These are phyloP conservation scores for Lepidocyrtoides sp. DNA, from an alignment of 2,888 invertebrate species.

Conservation along the genomic window DNA sequence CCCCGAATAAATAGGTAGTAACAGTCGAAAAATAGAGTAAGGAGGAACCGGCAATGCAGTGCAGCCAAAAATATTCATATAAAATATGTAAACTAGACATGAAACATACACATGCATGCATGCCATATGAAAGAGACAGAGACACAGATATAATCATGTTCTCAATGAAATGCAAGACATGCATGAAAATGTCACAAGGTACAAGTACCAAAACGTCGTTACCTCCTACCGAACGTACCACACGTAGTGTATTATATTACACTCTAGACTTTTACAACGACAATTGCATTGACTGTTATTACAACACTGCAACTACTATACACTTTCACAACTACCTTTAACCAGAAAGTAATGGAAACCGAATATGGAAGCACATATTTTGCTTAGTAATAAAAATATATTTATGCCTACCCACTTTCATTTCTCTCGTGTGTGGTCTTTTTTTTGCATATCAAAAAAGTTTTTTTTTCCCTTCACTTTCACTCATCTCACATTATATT, in stretches of 20 bases:
- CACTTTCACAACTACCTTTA: background rate
- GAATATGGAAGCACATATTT: background rate
- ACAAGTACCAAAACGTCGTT: constrained; percentile 4
- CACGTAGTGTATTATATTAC: constrained; percentile 5
- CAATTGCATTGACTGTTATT: constrained; percentile 32
- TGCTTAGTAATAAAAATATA: background rate
- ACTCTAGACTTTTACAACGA: background rate
- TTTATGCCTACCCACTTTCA: background rate
- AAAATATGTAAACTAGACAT: background rate
- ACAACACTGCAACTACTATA: too few relatives aligned
- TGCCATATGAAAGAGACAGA: background rate
- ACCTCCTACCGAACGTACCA: background rate
- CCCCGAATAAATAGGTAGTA: background rate
- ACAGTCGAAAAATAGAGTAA: background rate
- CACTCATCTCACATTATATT: background rate
- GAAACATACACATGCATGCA: background rate
- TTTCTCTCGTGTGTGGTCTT: constrained; percentile 9
- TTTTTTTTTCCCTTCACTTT: background rate
- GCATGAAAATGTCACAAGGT: constrained; percentile 57
- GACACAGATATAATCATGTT: constrained; percentile 24
- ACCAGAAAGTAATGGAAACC: constrained; percentile 2
- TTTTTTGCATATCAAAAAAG: constrained; percentile 30
- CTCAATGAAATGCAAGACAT: constrained; percentile 15
- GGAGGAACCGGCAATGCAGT: background rate
- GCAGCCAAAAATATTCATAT: background rate